Evolutionary conservation across 30 jellyfish, hydroid and myxozoan species (phyloP), one percentile per base, ranked within the genome.

Genomic region (Aurelia sp.): DNA sequence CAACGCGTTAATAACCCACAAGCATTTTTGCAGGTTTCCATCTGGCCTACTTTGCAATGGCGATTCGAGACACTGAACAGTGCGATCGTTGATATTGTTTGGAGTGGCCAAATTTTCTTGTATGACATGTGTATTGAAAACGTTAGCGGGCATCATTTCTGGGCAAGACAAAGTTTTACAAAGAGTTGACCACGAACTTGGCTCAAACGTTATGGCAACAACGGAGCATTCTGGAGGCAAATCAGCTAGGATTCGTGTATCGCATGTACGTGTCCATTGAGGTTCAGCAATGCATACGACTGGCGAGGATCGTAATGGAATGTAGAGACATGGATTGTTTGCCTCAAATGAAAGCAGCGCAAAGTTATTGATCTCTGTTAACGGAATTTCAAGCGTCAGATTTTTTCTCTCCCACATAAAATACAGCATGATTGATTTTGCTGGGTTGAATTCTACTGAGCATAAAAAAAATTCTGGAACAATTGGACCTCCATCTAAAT

Each of bases 1-100:
- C 27, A 87, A 19, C 4, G 86, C 85, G 1, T 72, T 61, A 59
- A 87, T 48, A 31, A 63, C 17, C 96, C 96, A 87, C 18, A 69
- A 10, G 24, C 72, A 67, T 22, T 51, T 59, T 10, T 66, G 69
- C 15, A 48, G 31, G n/a, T 70, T 50, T 18, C 30, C 69, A 40
- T 38, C 53, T 8, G n/a, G 20, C 67, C 40, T 40, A 7, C 55
- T 9, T 8, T 44, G 15, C 55, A 44, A 44, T 7, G 15, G 7
- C 16, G 0, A 4, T 44, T 44, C 55, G 19, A 78, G 44, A 6
- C 4, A 13, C 24, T 48, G 48, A 60, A 13, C 22, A 21, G 48
- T 41, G 16, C 22, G 55, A 38, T 67, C 40, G 68, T 13, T 4
- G 11, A 20, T 51, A 11, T 78, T 67, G 18, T 69, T 67, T 44